These are phyloP conservation scores for Oceanodroma leucorhoa DNA, from an alignment of 2,797 vertebrate genomes.

Conservation along the genomic window DNA sequence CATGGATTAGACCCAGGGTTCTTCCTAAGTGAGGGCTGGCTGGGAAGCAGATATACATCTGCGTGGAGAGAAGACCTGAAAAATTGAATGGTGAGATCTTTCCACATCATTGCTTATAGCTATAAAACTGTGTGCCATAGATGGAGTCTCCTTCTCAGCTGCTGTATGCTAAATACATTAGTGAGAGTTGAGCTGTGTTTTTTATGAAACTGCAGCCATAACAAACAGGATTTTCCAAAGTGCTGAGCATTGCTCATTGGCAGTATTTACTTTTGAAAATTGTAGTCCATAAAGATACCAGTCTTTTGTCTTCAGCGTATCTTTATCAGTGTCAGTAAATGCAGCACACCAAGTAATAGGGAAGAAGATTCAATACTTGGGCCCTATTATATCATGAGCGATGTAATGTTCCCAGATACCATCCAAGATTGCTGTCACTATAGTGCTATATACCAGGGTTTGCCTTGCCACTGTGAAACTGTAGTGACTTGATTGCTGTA, in stretches of 20 bases:
- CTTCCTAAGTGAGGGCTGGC: background rate
- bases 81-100: background rate
- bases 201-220: background rate
- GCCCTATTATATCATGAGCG: background rate
- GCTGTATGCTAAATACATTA: background rate
- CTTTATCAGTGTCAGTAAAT: background rate
- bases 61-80: background rate
- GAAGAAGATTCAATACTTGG: background rate
- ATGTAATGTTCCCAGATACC: background rate
- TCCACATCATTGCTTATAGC: background rate
- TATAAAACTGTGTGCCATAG: background rate
- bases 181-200: background rate
- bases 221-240: background rate
- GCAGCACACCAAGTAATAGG: background rate
- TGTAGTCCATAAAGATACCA: background rate
- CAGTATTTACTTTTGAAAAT: background rate
- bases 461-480: background rate
- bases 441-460: background rate
- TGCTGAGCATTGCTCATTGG: background rate
- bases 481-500: background rate
- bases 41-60: background rate
- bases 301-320: background rate
- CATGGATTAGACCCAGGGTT: background rate
- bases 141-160: background rate
- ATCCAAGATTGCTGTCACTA: background rate